Conservation (phyloP, 2,797 vertebrate species). For the Steatocranus sp. region DNA sequence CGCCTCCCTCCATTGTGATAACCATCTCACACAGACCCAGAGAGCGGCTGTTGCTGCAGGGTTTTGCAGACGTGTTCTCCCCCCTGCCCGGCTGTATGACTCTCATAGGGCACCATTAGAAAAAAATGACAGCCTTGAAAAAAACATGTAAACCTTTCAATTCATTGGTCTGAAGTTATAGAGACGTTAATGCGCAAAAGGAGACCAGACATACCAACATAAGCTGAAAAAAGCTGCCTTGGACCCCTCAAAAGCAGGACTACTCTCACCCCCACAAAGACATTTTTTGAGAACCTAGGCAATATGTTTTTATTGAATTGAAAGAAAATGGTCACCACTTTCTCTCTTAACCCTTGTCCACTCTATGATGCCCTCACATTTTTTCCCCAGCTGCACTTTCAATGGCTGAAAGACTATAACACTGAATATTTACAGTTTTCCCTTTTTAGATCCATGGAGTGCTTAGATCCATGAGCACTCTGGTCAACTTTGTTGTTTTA, state of each 20-base stretch:
- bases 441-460: neutral
- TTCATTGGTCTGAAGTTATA: neutral
- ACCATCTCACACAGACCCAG: neutral
- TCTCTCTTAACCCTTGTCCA: neutral
- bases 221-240: neutral
- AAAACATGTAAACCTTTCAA: neutral
- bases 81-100: rapidly evolving
- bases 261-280: neutral
- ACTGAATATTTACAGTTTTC: neutral
- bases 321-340: neutral
- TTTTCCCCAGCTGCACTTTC: neutral
- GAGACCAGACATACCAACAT: neutral
- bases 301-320: neutral
- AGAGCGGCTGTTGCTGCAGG: neutral
- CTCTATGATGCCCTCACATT: neutral
- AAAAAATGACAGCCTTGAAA: neutral
- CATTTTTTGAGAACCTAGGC: neutral
- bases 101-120: neutral
- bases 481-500: neutral
- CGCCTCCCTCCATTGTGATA: neutral
- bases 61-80: neutral
- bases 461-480: neutral
- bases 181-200: rapidly evolving
- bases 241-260: neutral
- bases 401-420: neutral